phyloP scores from a whole-genome alignment of 2,888 invertebrate genomes.

The Tinea pellionella region DNA sequence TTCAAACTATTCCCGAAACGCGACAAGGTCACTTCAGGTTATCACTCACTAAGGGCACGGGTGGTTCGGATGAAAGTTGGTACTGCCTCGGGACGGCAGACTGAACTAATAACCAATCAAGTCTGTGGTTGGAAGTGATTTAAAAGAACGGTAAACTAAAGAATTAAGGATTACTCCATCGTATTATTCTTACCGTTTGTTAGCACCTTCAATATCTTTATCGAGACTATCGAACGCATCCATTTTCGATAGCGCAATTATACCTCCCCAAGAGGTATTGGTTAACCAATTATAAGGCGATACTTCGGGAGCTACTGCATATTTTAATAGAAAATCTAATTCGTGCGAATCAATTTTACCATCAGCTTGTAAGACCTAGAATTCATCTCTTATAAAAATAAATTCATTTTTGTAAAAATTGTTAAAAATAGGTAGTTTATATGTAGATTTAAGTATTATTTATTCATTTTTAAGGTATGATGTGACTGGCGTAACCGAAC shows the following conservation, averaged over 20 bases:
- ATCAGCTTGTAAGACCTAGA: slow-evolving; percentile 53
- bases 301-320: slow-evolving; percentile 78
- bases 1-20: too few relatives aligned
- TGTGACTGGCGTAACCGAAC: too few relatives aligned
- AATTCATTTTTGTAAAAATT: too few relatives aligned
- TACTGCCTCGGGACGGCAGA: too few relatives aligned
- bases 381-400: slow-evolving; percentile 9
- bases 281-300: slow-evolving; percentile 88
- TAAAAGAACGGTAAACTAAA: neutral
- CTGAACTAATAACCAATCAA: too few relatives aligned
- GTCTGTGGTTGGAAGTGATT: too few relatives aligned
- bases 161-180: neutral
- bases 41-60: too few relatives aligned
- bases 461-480: too few relatives aligned
- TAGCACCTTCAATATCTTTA: slow-evolving; percentile 90
- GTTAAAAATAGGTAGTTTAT: too few relatives aligned
- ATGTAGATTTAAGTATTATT: too few relatives aligned
- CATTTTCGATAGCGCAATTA: slow-evolving; percentile 79
- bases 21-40: too few relatives aligned
- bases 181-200: slow-evolving; percentile 56
- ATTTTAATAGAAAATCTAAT: slow-evolving; percentile 88
- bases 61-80: too few relatives aligned
- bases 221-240: slow-evolving; percentile 87
- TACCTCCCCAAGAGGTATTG: slow-evolving; percentile 84
- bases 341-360: slow-evolving; percentile 79